Evolutionary conservation across 2,888 invertebrate species (phyloP), one percentile per base, ranked within the genome.

Genomic region (Papilio gigon): DNA sequence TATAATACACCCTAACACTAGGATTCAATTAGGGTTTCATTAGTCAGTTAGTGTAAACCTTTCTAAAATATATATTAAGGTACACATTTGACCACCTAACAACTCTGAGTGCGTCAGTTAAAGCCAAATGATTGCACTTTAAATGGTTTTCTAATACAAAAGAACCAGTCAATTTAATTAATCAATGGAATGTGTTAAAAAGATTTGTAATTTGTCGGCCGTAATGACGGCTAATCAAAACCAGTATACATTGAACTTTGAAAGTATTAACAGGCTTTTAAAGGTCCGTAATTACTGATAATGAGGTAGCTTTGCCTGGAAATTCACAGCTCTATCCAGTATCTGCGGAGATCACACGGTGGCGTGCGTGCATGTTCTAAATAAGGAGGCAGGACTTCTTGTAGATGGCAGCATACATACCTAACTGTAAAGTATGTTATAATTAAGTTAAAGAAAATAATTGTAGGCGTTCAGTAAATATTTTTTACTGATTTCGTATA

Each of bases 131-230:
- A 53, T 53, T 53, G 25, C 14, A 53, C n/a, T 0, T 27, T 27
- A 50, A 50, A 50, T 47, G 22, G 6, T 9, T 14, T 8, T 25
- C 27, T 22, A 33, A 35, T n/a, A 47, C n/a, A 53, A 53, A 53
- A 27, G n/a, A 14, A n/a, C 3, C 27, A 53, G 27, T 53, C 27
- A n/a, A 27, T 53, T 27, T 53, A 53, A 53, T 27, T 53, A 53
- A 12, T 8, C 8, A 53, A n/a, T 50, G 50, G 25, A 50, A 50
- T 53, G 27, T 14, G 50, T 50, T 50, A 14, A 50, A 47, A 47
- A 50, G 50, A 50, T 50, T 50, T 50, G 50, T 50, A 50, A 50
- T 50, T 50, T 50, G 25, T 50, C 14, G 50, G 25, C 50, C 14
- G 9, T 50, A 50, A 25, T 25, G 50, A 25, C 17, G n/a, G 42